A percentile compares a stretch with the other conserved stretches of the same genome.
Evolutionary conservation across 2,797 vertebrate species (phyloP).

Genomic region (Anas acuta): DNA sequence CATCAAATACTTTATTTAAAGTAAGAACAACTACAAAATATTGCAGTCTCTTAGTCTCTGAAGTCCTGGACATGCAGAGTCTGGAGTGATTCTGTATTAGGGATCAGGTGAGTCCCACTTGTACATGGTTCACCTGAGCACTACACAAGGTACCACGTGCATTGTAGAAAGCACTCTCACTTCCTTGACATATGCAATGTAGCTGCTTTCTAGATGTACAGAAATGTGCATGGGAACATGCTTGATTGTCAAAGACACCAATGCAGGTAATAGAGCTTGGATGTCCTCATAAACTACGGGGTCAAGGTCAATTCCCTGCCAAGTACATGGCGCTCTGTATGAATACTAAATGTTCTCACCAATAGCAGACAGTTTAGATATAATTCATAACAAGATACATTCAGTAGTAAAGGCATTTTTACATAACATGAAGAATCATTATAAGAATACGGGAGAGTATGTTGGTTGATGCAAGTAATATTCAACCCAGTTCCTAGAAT

Average conservation of each 20-base stretch:
- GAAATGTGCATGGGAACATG: background rate
- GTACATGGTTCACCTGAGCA: accelerated
- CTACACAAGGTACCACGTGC: background rate
- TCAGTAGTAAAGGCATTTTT: background rate
- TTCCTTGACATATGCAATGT: background rate
- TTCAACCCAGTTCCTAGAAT: background rate
- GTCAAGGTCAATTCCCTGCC: background rate
- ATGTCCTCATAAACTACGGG: background rate
- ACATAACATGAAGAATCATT: background rate
- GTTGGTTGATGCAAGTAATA: background rate
- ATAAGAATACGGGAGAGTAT: background rate
- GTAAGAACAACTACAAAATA: background rate
- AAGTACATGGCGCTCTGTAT: background rate
- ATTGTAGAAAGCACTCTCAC: background rate
- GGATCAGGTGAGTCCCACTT: accelerated
- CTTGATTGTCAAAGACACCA: background rate
- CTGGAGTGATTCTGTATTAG: background rate
- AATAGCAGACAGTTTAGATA: background rate
- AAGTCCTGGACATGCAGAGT: background rate
- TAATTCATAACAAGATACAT: background rate
- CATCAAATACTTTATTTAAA: background rate
- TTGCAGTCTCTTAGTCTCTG: background rate
- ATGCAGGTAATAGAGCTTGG: background rate
- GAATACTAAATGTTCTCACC: background rate
- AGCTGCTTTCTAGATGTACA: background rate